phyloP scores from a whole-genome alignment of 2,113 vertebrate species.

The Fulmarus glacialis region DNA sequence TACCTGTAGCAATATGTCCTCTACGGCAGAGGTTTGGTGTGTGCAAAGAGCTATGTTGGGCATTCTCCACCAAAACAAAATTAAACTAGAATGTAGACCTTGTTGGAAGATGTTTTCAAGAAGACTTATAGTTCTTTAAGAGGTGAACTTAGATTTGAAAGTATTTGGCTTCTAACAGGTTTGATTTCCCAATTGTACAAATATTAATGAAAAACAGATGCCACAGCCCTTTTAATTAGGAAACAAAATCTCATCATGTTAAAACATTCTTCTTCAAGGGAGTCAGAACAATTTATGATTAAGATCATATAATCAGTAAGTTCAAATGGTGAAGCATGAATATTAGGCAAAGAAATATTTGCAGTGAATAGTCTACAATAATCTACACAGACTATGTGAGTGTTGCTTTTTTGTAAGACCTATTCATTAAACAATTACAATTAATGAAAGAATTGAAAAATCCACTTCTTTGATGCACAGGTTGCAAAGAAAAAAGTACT shows the following conservation, averaged over 20 bases:
- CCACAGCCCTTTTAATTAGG: neutral
- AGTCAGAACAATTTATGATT: neutral
- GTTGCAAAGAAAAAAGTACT: neutral
- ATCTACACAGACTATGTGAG: neutral
- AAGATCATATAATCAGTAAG: neutral
- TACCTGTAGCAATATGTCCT: accelerated
- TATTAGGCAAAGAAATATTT: neutral
- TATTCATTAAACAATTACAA: neutral
- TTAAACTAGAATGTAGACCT: neutral
- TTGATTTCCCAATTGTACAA: neutral
- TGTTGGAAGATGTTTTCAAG: neutral
- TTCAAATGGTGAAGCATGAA: neutral
- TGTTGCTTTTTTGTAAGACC: neutral
- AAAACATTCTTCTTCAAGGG: neutral
- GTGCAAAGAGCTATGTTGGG: neutral
- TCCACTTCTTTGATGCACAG: neutral
- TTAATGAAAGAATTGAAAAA: neutral
- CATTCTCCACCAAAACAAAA: neutral
- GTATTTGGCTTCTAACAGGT: accelerated
- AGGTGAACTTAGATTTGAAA: neutral
- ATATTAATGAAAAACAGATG: neutral
- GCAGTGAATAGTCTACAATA: neutral
- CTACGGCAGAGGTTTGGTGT: neutral
- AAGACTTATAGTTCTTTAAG: neutral
- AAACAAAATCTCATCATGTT: neutral